Conservation (phyloP, 2,797 vertebrate genomes). For the Kryptolebias ocellatus region DNA sequence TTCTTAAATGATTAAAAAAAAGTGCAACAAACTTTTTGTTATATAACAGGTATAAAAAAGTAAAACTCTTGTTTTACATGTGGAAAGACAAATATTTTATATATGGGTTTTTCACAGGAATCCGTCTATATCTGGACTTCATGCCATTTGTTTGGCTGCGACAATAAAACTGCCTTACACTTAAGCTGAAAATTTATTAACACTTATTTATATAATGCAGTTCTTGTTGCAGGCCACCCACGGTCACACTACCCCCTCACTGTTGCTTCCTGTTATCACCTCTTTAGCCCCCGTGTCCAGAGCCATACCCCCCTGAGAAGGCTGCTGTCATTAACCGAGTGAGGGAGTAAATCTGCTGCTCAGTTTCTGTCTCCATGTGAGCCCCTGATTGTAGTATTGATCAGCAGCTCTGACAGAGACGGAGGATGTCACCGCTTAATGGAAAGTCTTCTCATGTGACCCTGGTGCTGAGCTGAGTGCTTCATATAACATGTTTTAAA, state of each 20-base stretch:
- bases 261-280: conserved; percentile 67
- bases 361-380: conserved; percentile 34
- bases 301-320: conserved; percentile 56
- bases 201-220: conserved; percentile 66
- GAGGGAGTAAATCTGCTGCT: conserved; percentile 23
- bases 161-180: conserved; percentile 41
- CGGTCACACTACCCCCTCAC: conserved; percentile 68
- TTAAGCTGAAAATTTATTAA: conserved; percentile 62
- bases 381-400: conserved; percentile 63
- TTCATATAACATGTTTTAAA: conserved; percentile 50
- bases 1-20: too few relatives aligned
- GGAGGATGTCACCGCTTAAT: conserved; percentile 38
- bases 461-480: conserved; percentile 16
- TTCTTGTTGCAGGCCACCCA: conserved; percentile 67
- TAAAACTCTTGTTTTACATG: too few relatives aligned
- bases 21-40: too few relatives aligned
- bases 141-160: conserved; percentile 54
- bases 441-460: conserved; percentile 26
- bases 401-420: conserved; percentile 43
- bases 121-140: conserved; percentile 42
- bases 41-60: too few relatives aligned
- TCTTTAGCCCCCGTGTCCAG: conserved; percentile 56
- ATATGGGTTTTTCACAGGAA: conserved; percentile 32
- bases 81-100: too few relatives aligned
- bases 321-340: conserved; percentile 43